Base-by-base conservation (phyloP, 2,888 invertebrate species). In the Papilio elwesi region DNA sequence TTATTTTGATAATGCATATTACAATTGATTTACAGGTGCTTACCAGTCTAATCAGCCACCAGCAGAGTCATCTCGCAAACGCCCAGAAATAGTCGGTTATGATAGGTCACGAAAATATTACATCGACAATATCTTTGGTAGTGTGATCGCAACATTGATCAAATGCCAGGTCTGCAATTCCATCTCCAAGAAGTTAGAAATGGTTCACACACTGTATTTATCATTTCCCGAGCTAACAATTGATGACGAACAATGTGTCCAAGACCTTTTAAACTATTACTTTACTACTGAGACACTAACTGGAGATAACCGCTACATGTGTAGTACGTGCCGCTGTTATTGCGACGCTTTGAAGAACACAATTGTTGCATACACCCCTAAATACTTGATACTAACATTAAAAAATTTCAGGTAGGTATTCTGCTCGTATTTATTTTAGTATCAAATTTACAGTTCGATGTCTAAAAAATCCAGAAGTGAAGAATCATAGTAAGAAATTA, bases 221-320 rank as follows among this genome's bases (percentile, higher is more conserved):
- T 38, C 57, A 1, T n/a, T 59, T 38, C 38, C 57, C 8, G n/a
- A 38, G 1, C 8, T 0, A 0, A n/a, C 0, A 4, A 0, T 2
- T 6, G 3, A 38, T 4, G 38, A 38, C 0, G 57, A 36, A 1
- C 95, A 96, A 79, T 95, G 95, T 49, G 96, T 98, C n/a, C 97
- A 97, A 84, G 95, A 95, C 77, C 94, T 98, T 0, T 92, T 98
- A 15, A 96, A 97, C 77, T 97, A 95, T 83, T 98, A 97, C 85
- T 95, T 97, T 78, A 95, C 96, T 26, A 96, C 96, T 1, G 98
- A 98, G 84, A 95, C 95, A 70, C 88, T 98, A 49, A 95, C 95
- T 1, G 98, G 97, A 0, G 97, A 97, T 69, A 98, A 98, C 85
- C 96, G 87, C 57, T 98, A 98, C 86, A 95, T 95, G 77, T 98